phyloP scores from a whole-genome alignment of 2,113 vertebrate species.

The Macheiramphus alcinus region DNA sequence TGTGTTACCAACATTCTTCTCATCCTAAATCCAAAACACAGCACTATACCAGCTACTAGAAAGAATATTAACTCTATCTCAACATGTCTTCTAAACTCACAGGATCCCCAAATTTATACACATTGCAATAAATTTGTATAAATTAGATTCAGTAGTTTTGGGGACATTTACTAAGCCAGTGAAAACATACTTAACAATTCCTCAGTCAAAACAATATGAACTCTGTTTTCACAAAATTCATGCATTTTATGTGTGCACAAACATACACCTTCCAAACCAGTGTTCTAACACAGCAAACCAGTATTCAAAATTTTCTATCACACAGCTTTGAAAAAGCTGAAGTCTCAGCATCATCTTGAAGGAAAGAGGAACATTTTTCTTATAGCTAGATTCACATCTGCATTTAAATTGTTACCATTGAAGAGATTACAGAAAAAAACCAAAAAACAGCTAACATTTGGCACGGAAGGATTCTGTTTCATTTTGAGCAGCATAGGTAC shows the following conservation, averaged over 20 bases:
- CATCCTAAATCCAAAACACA: too few species aligned
- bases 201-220: not conserved
- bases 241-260: not conserved
- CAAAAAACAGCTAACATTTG: not conserved
- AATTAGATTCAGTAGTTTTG: not conserved
- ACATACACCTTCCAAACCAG: not conserved
- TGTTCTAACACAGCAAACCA: not conserved
- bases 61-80: too few species aligned
- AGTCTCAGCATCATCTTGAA: not conserved
- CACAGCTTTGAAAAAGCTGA: not conserved
- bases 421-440: not conserved
- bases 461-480: not conserved
- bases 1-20: too few species aligned
- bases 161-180: not conserved
- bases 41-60: too few species aligned
- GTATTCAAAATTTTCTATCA: not conserved
- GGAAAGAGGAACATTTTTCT: not conserved
- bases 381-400: not conserved
- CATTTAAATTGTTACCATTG: not conserved
- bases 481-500: not conserved
- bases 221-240: not conserved
- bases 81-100: not conserved
- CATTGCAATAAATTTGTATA: not conserved
- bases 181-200: not conserved
- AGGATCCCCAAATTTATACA: not conserved